Evolutionary conservation across 2,113 vertebrate species (phyloP), one percentile per base, ranked within the genome.

Genomic region (Paradisaea rubra): DNA sequence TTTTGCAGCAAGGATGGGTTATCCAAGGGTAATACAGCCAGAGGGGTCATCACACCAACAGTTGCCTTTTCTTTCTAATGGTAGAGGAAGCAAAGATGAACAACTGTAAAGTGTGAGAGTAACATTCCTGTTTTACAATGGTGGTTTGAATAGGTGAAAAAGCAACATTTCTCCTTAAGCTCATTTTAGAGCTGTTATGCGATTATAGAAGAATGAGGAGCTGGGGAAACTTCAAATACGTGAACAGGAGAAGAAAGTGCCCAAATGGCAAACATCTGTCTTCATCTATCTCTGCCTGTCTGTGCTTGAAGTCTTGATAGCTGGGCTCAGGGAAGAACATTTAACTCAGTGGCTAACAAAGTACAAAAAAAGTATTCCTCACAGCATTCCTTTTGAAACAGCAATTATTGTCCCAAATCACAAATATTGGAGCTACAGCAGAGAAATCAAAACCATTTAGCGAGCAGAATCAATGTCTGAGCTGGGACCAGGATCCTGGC

Each of bases 231-330:
- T 91, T 92, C 79, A 88, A 54, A 83, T 9, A 94, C 64, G 71
- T 88, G 88, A 95, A 83, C 5, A 35, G 66, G 31, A 91, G 64
- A 89, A 93, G 57, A 79, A 87, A 85, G 64, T 69, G 65, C 89
- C 77, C 72, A 93, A 95, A 94, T 91, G 45, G 84, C 89, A 90
- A 94, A 81, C 86, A 88, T 70, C 72, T 88, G 85, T 70, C 72
- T 93, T 93, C 44, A 6, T 57, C 79, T 82, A 42, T 81, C 81
- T 93, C 57, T 88, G 61, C 84, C 28, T 87, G 73, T 79, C 89
- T 92, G 78, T 91, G 79, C 89, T 89, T 94, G 88, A 89, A 88
- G 60, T 73, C 76, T 59, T 70, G 71, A 44, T 83, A 93, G 74
- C 50, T 93, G 50, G 45, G 60, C 63, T 88, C 82, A 37, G 71